Evolutionary conservation across 2,888 invertebrate genomes (phyloP).

Genomic region (Ophion slaviceki): DNA sequence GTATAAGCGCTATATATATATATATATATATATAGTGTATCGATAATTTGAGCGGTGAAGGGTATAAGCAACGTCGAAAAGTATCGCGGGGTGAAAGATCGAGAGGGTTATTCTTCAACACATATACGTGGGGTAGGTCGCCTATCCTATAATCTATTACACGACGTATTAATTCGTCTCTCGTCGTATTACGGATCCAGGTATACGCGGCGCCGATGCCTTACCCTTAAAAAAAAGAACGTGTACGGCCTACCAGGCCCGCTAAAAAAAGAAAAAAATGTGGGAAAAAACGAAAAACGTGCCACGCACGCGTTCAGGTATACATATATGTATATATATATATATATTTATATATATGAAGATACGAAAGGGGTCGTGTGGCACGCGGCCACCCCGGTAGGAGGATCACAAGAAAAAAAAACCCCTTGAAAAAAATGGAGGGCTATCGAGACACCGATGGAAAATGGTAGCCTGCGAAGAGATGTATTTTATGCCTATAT

Average conservation of each 20-base stretch:
- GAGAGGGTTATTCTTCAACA: slow-evolving; percentile 61
- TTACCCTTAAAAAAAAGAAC: slow-evolving; percentile 55
- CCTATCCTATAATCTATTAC: slow-evolving; percentile 76
- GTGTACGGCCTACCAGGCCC: background rate
- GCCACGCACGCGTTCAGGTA: slow-evolving; percentile 81
- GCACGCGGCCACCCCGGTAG: slow-evolving; percentile 66
- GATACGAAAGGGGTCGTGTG: slow-evolving; percentile 72
- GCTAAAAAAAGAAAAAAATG: slow-evolving; percentile 44
- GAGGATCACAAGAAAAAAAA: slow-evolving; percentile 60
- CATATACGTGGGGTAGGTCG: slow-evolving; percentile 67
- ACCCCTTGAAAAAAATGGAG: slow-evolving; percentile 46
- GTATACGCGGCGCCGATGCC: slow-evolving; percentile 66
- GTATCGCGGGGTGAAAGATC: slow-evolving; percentile 59
- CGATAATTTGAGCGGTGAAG: slow-evolving; percentile 38
- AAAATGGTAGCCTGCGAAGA: slow-evolving; percentile 27
- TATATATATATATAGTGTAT: slow-evolving; percentile 12
- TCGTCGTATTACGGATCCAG: slow-evolving; percentile 68
- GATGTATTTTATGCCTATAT: background rate
- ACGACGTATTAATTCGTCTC: slow-evolving; percentile 79
- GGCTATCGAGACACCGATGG: slow-evolving; percentile 27
- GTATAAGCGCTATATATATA: slow-evolving; percentile 47
- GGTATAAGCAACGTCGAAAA: slow-evolving; percentile 29
- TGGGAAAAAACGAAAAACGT: slow-evolving; percentile 64
- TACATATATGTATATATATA: slow-evolving; percentile 3
- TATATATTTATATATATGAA: background rate